Conservation (phyloP, 35 echinoderm and acorn worm genomes). For the Amphiura filiformis region DNA sequence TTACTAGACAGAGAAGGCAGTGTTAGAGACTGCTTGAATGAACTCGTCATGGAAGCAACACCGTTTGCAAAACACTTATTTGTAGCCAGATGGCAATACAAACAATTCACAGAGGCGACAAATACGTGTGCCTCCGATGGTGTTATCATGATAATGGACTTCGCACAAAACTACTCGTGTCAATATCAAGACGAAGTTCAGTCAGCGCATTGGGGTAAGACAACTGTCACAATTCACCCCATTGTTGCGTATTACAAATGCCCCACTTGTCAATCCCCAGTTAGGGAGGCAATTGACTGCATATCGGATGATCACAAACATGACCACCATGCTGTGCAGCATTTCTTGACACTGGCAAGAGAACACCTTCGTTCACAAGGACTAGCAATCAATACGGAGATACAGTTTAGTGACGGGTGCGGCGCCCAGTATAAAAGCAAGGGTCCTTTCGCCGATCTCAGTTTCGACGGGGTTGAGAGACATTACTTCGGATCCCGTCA, state of each 20-base stretch:
- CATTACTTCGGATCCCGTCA: neutral
- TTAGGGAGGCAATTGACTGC: neutral
- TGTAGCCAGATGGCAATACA: conserved; percentile 44
- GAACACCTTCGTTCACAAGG: neutral
- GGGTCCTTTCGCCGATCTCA: neutral
- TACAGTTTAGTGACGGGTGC: conserved; percentile 2
- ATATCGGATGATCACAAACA: conserved; percentile 18
- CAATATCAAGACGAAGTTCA: conserved; percentile 14
- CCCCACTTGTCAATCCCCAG: neutral
- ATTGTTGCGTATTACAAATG: conserved; percentile 12
- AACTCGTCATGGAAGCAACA: neutral
- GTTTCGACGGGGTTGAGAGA: neutral
- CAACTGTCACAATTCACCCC: conserved; percentile 11
- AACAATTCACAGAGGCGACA: neutral
- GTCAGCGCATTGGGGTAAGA: conserved; percentile 4
- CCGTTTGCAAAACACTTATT: conserved; percentile 42
- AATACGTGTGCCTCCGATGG: neutral
- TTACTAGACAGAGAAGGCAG: neutral
- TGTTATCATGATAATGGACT: conserved; percentile 12
- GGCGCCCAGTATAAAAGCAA: neutral
- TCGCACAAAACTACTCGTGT: conserved; percentile 14
- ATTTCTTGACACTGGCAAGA: neutral
- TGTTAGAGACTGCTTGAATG: neutral
- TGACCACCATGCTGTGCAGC: conserved; percentile 23
- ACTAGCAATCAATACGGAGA: neutral